A percentile compares a stretch with the other conserved stretches of the same genome.
Conservation (phyloP, 92 coral and sea anemone genomes). For the Umimayanthus chanpuru region DNA sequence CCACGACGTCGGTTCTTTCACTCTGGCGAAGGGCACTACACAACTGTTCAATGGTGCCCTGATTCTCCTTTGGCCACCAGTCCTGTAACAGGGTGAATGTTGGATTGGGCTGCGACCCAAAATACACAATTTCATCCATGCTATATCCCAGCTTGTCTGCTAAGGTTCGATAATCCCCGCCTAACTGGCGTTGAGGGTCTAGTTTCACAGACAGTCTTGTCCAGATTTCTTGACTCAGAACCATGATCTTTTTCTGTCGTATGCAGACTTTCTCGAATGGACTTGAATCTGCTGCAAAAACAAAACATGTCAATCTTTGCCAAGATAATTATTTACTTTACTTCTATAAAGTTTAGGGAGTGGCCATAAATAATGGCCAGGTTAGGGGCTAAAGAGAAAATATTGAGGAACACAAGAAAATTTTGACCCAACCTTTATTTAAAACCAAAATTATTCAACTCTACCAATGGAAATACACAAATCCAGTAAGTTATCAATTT, state of each 20-base stretch:
- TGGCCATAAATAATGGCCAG: too few species aligned
- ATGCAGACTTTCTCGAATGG: not conserved
- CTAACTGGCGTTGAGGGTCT: not conserved
- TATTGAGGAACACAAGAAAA: too few species aligned
- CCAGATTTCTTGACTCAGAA: not conserved
- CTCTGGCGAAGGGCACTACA: not conserved
- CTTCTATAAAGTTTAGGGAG: too few species aligned
- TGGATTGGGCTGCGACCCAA: not conserved
- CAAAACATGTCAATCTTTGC: not conserved
- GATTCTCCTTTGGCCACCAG: not conserved
- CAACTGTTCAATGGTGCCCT: constrained; percentile 13
- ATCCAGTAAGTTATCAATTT: too few species aligned
- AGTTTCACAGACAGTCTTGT: not conserved
- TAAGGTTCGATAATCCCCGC: constrained; percentile 16
- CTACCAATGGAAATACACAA: too few species aligned
- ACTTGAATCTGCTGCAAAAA: not conserved
- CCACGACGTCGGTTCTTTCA: too few species aligned
- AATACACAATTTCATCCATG: not conserved
- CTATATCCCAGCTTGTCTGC: constrained; percentile 10
- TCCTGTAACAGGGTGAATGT: not conserved
- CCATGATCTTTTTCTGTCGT: not conserved
- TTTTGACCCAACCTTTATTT: too few species aligned
- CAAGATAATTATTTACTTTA: not conserved
- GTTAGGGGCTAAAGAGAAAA: too few species aligned
- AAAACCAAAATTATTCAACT: too few species aligned